These are phyloP conservation scores for Lucilia sericata DNA, from an alignment of 1,140 invertebrate species.

Conservation along the genomic window DNA sequence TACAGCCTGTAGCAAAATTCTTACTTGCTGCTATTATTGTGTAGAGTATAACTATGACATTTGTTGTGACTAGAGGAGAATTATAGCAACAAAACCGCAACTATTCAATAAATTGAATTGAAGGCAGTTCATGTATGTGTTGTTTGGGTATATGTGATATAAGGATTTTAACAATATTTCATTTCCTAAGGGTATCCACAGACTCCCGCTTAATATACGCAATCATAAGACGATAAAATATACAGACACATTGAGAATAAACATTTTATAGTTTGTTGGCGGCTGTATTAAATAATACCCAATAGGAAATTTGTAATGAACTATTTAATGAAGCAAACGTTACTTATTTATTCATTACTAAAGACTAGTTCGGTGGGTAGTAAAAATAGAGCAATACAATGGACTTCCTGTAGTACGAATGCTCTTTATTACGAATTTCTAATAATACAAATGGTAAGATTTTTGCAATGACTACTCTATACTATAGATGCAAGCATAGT, in stretches of 20 bases:
- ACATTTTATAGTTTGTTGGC: not conserved
- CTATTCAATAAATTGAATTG: conserved; percentile 5
- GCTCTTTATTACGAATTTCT: no score
- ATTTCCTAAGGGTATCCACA: not conserved
- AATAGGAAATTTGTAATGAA: no score
- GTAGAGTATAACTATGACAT: not conserved
- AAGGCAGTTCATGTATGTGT: not conserved
- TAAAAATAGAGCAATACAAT: no score
- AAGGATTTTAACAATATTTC: not conserved
- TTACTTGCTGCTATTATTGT: not conserved
- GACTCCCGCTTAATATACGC: not conserved
- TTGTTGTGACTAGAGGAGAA: not conserved
- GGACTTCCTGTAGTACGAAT: no score
- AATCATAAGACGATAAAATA: not conserved
- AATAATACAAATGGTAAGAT: no score
- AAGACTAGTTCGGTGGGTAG: no score
- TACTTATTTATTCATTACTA: no score
- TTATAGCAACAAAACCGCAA: not conserved
- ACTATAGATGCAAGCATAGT: no score
- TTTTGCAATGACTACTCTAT: no score
- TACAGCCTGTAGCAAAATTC: not conserved
- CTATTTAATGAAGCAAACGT: no score
- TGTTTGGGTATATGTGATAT: not conserved
- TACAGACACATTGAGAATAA: not conserved
- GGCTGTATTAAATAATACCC: no score